Base-by-base conservation (phyloP, 2,113 vertebrate genomes). In the Danio rerio region DNA sequence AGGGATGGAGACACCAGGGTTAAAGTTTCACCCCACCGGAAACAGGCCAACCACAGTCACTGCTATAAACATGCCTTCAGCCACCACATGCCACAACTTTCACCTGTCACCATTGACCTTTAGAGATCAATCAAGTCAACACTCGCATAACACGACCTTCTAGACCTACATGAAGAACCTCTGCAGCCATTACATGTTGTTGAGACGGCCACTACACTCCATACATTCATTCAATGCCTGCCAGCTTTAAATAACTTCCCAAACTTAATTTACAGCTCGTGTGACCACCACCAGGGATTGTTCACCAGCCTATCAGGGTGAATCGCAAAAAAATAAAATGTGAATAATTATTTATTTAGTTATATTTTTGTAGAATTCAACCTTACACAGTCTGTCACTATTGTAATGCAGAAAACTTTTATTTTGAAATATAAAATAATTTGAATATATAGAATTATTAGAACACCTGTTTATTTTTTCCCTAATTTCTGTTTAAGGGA, bases 51-150 rank as follows among this genome's bases (percentile, higher is more conserved):
- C n/a, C 15, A 43, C 6, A 47, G 43, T 40, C 8, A 43, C 6
- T 18, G 43, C 62, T 43, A 65, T 40, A 71, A 79, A 68, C 82
- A 83, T 18, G 55, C 53, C 49, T 13, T 49, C 49, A 56, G 20
- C 72, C 53, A 3, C 49, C 4, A 61, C 55, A 74, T 50, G 56
- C 61, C 5, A 43, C 47, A 47, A 20, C 55, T 50, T 75, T 63
- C 71, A 11, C 56, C 10, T 18, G 3, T 73, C 49, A 81, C 78
- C 73, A 18, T 73, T 78, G 66, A 84, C 66, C 82, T 81, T 80
- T 49, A 56, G 31, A 83, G 20, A 15, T 70, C 56, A 71, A 78
- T 72, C 75, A 78, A 9, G n/a, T 71, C 66, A 72, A 50, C 65
- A 49, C 43, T 69, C 16, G 7, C 73, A 83, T 56, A 65, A 65